Base-by-base conservation (phyloP, 2,113 vertebrate genomes). In the Semnornis frantzii region DNA sequence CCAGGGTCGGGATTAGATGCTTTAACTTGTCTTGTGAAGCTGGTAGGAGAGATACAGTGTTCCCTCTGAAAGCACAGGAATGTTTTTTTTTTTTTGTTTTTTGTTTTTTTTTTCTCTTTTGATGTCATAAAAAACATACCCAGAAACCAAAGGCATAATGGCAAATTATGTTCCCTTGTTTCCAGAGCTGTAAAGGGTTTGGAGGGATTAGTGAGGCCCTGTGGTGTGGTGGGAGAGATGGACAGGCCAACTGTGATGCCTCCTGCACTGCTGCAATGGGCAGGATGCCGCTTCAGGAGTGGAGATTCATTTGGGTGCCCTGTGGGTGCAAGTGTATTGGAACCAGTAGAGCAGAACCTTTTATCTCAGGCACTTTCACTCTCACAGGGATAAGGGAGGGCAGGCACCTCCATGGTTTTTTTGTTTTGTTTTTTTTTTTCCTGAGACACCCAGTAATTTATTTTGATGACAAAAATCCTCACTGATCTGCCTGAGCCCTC, bases 81-180 rank as follows among this genome's bases (percentile, higher is more conserved):
- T 82, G 23, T 2, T 70, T 79, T 92, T 68, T 23, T 92, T 82
- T 60, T 28, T n/a, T n/a, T n/a, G n/a, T n/a, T 2, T 70, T 79
- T 92, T 82, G 23, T 2, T 70, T 79, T 92, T 68, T 23, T 92
- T 82, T 60, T 28, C 50, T 52, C 50, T 52, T 52, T 10, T 82
- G 27, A 18, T 50, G 50, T 60, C 37, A 74, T 87, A 48, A 70
- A 68, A 90, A 17, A 57, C 6, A 52, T 59, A 18, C 12, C 23
- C 55, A 92, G 39, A 92, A 77, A 86, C 44, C 7, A 69, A 59
- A 91, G 50, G n/a, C 10, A 39, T 54, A 68, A 82, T 46, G 12
- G 18, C 34, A 87, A 95, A 85, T 93, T 85, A 87, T 52, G 25
- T 68, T 94, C 28, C n/a, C 46, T 93, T 94, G 77, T 89, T 96